Conservation (phyloP, 2,888 invertebrate species). For the Nymphalis c-album region DNA sequence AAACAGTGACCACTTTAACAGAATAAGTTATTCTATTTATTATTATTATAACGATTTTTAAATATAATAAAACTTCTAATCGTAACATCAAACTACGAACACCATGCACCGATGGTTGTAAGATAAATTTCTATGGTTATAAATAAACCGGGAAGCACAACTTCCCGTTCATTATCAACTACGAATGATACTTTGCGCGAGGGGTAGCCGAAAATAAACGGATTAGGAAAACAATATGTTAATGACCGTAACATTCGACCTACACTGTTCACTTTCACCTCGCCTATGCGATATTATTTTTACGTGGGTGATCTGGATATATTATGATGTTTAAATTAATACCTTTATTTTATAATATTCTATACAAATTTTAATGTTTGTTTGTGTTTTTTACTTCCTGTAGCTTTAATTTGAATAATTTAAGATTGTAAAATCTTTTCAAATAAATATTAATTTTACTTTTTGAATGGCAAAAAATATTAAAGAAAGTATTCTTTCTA, state of each 20-base stretch:
- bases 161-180: constrained; percentile 35
- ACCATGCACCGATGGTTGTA: not conserved
- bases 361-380: not conserved
- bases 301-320: constrained; percentile 19
- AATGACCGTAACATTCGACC: constrained; percentile 16
- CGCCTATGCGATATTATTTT: constrained; percentile 18
- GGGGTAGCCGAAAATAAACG: constrained; percentile 35
- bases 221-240: constrained; percentile 24
- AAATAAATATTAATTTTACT: no score
- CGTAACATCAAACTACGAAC: no score
- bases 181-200: constrained; percentile 30
- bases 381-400: not conserved
- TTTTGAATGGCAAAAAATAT: no score
- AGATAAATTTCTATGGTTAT: constrained; percentile 1
- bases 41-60: no score
- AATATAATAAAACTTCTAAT: no score
- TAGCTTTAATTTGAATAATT: no score
- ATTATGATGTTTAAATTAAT: not conserved
- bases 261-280: constrained; percentile 17
- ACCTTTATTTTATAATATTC: not conserved
- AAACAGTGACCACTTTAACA: no score
- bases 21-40: no score
- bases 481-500: no score
- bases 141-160: constrained; percentile 15
- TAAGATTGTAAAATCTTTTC: no score